These are phyloP conservation scores for Branchinecta lindahli DNA, from an alignment of 1,140 invertebrate genomes.

Conservation along the genomic window DNA sequence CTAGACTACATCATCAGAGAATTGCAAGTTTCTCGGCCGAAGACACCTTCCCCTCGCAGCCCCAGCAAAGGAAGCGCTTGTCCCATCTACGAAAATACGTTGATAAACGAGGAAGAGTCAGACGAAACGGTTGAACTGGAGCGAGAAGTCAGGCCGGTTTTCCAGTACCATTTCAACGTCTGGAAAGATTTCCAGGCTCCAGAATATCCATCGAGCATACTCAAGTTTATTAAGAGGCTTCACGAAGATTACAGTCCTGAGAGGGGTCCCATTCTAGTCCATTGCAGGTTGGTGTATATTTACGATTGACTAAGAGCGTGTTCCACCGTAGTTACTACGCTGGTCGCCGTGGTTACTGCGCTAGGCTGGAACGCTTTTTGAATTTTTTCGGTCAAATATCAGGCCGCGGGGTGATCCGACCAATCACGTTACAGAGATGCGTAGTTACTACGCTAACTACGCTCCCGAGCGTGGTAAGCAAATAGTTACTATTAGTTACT, in stretches of 20 bases:
- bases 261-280: conserved; percentile 68
- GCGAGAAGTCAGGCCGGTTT: conserved; percentile 47
- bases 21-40: conserved; percentile 29
- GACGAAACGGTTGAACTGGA: conserved; percentile 19
- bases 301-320: too few species aligned
- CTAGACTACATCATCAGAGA: conserved; percentile 67
- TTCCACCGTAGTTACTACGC: too few species aligned
- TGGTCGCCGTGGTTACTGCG: too few species aligned
- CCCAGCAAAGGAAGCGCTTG: conserved; percentile 1
- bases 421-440: too few species aligned
- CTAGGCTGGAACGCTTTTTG: too few species aligned
- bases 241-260: conserved; percentile 71
- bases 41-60: conserved; percentile 12
- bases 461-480: too few species aligned
- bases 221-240: conserved; percentile 74
- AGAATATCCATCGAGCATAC: conserved; percentile 72
- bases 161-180: conserved; percentile 86
- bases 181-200: conserved; percentile 92
- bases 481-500: too few species aligned
- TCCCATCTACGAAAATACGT: conserved; percentile 11
- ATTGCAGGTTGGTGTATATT: conserved; percentile 45
- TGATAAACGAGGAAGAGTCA: conserved; percentile 21
- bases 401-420: too few species aligned
- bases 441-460: too few species aligned
- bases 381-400: too few species aligned